A percentile compares a stretch with the other conserved stretches of the same genome.
phyloP scores from a whole-genome alignment of 2,888 invertebrate genomes.

The Stenchaetothrips biformis region DNA sequence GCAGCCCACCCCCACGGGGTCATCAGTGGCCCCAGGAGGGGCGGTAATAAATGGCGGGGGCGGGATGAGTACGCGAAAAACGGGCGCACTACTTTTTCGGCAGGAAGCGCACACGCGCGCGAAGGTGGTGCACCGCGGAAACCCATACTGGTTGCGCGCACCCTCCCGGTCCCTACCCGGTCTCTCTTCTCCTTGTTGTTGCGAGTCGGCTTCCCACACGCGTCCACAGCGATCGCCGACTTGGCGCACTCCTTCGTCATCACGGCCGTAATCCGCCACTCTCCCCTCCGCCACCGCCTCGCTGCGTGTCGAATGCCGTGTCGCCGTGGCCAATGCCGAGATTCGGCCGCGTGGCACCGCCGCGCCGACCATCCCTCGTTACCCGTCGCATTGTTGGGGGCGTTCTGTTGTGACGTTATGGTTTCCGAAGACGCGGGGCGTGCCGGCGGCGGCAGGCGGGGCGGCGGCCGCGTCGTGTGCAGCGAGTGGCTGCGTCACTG shows the following conservation, averaged over 20 bases:
- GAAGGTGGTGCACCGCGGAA: too few relatives aligned
- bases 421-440: neutral
- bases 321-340: neutral
- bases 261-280: neutral
- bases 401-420: constrained; percentile 12
- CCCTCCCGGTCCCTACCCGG: too few relatives aligned
- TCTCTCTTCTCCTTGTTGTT: too few relatives aligned
- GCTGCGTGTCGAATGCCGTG: neutral
- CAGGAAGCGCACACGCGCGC: neutral
- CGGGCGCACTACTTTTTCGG: neutral
- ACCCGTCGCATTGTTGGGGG: neutral
- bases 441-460: neutral
- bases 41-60: neutral
- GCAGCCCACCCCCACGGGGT: neutral
- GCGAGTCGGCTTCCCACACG: neutral
- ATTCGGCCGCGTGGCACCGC: constrained; percentile 1
- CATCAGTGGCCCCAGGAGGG: neutral
- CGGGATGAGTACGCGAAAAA: neutral
- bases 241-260: neutral
- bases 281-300: neutral
- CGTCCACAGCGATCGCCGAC: neutral
- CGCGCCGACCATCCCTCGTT: neutral
- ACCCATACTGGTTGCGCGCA: too few relatives aligned
- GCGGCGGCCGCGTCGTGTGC: neutral
- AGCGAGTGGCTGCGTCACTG: neutral